phyloP scores from a whole-genome alignment of 2,113 vertebrate species.

The Pterocles orientalis region DNA sequence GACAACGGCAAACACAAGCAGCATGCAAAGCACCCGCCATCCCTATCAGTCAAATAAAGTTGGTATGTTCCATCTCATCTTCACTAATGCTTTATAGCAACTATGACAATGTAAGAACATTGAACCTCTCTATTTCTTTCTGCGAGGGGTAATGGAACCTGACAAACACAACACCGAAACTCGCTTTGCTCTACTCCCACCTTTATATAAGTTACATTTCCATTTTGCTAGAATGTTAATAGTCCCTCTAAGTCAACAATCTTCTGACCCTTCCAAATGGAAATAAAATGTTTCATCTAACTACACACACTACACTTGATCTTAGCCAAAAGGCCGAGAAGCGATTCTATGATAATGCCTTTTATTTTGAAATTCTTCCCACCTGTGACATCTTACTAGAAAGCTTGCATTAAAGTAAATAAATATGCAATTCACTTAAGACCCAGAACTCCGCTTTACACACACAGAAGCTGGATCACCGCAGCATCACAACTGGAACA shows the following conservation, averaged over 20 bases:
- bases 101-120: neutral
- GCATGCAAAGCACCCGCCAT: neutral
- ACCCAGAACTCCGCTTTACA: neutral
- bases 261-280: neutral
- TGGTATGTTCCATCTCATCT: too few species aligned
- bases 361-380: neutral
- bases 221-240: neutral
- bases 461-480: neutral
- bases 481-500: neutral
- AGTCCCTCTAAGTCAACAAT: neutral
- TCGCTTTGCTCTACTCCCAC: neutral
- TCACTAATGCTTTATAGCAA: too few species aligned
- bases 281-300: neutral
- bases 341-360: too few species aligned
- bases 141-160: neutral
- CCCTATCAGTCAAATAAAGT: neutral
- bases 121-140: neutral
- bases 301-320: too few species aligned
- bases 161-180: neutral
- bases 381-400: neutral
- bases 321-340: too few species aligned
- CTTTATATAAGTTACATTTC: too few species aligned
- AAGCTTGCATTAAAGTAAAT: neutral
- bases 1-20: rapidly evolving
- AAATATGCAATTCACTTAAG: neutral